phyloP scores from a whole-genome alignment of 2,113 vertebrate genomes.

The human region GRCh38 chr9:9958001-9958500 shows the following conservation, averaged over 20 bases:
- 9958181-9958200: not conserved
- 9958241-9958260: accelerated
- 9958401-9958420: too few species aligned
- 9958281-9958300: too few species aligned
- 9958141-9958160: not conserved
- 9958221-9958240: not conserved
- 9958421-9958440: too few species aligned
- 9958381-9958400: too few species aligned
- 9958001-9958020: not conserved
- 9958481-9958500: too few species aligned
- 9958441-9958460: too few species aligned
- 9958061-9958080: not conserved
- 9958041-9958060: not conserved
- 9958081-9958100: not conserved
- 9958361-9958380: too few species aligned
- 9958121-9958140: not conserved
- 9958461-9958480: too few species aligned
- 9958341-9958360: too few species aligned
- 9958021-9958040: not conserved
- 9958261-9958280: too few species aligned
- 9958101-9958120: not conserved
- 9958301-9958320: too few species aligned
- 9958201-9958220: accelerated
- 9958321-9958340: too few species aligned
- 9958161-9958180: not conserved